Evolutionary conservation across 2,888 invertebrate species (phyloP).

Genomic region (Horisme vitalbata): DNA sequence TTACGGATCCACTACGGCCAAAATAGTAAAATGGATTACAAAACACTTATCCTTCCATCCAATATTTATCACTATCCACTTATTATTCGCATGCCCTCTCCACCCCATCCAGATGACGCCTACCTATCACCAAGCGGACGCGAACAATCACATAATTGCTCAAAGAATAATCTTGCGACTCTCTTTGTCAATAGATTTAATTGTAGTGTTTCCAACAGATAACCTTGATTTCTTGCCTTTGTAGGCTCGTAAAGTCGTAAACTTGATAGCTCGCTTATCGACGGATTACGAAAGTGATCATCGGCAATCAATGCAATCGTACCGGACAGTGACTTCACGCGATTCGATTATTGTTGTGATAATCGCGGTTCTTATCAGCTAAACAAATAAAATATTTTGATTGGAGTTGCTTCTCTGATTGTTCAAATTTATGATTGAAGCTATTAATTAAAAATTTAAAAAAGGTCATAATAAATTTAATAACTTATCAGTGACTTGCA

Average conservation of each 20-base stretch:
- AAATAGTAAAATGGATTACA: too few relatives aligned
- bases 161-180: constrained; percentile 23
- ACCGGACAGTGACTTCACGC: constrained; percentile 34
- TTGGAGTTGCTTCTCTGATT: constrained; percentile 3
- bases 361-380: constrained; percentile 21
- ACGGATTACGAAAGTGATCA: constrained; percentile 50
- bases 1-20: too few relatives aligned
- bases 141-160: constrained; percentile 12
- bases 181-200: constrained; percentile 33
- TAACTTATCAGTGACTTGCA: too few relatives aligned
- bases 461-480: too few relatives aligned
- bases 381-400: constrained; percentile 9
- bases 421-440: not conserved
- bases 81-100: too few relatives aligned
- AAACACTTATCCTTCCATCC: too few relatives aligned
- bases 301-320: constrained; percentile 50
- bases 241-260: constrained; percentile 47
- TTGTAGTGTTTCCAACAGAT: constrained; percentile 33
- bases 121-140: constrained; percentile 1
- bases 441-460: not conserved
- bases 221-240: constrained; percentile 47
- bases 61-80: too few relatives aligned
- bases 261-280: constrained; percentile 48
- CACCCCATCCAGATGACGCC: too few relatives aligned
- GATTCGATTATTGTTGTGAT: constrained; percentile 23